Evolutionary conservation across 2,113 vertebrate genomes (phyloP).

Genomic region (Phoxinus phoxinus): DNA sequence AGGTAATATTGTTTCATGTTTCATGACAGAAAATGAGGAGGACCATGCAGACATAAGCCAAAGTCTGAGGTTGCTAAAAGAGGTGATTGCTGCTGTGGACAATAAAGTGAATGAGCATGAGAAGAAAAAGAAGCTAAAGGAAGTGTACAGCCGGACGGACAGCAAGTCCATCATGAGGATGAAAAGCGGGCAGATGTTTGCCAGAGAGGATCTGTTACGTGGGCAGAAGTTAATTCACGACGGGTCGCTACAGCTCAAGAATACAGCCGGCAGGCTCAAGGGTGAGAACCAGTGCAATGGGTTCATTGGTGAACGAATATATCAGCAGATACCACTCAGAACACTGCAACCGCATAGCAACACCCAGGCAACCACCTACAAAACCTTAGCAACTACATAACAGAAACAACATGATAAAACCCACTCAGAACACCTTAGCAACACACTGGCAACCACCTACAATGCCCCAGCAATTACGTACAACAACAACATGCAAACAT

Average conservation of each 20-base stretch:
- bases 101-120: slow-evolving; percentile 88
- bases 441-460: not conserved
- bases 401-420: not conserved
- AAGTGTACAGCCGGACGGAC: slow-evolving; percentile 87
- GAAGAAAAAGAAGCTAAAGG: slow-evolving; percentile 85
- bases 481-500: not conserved
- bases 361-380: not conserved
- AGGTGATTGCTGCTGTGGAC: slow-evolving; percentile 85
- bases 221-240: slow-evolving; percentile 85
- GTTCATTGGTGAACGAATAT: not conserved
- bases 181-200: slow-evolving; percentile 95
- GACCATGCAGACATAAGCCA: slow-evolving; percentile 82
- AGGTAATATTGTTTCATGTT: not conserved
- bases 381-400: not conserved
- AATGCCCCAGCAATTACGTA: not conserved
- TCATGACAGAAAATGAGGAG: slow-evolving; percentile 77
- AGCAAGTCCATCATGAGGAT: slow-evolving; percentile 95
- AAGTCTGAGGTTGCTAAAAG: slow-evolving; percentile 84
- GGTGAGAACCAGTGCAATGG: slow-evolving; percentile 69
- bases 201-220: slow-evolving; percentile 86
- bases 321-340: not conserved
- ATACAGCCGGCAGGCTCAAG: slow-evolving; percentile 82
- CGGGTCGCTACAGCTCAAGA: slow-evolving; percentile 85
- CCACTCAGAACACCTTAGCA: not conserved
- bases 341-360: not conserved